phyloP scores from a whole-genome alignment of 2,888 invertebrate species.

The Leucophenga montana region DNA sequence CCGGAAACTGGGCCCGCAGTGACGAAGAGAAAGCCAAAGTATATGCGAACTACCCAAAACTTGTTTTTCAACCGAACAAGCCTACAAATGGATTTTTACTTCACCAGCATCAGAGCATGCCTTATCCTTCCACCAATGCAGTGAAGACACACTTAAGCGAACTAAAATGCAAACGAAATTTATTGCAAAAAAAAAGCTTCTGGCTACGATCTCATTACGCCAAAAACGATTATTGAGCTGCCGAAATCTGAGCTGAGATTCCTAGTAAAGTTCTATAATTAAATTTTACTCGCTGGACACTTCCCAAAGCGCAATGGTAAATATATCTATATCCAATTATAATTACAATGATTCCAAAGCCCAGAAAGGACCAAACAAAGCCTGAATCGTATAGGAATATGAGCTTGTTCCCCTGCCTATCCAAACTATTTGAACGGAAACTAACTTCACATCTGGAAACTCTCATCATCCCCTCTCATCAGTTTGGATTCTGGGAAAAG shows the following conservation, averaged over 20 bases:
- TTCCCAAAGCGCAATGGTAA: neutral
- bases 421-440: neutral
- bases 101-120: too few species aligned
- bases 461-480: neutral
- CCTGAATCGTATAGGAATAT: neutral
- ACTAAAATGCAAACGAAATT: neutral
- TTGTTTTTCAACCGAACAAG: too few species aligned
- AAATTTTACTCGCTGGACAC: neutral
- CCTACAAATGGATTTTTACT: too few species aligned
- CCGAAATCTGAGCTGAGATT: too few species aligned
- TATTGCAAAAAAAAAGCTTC: neutral
- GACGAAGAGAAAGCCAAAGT: too few species aligned
- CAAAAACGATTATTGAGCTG: constrained; percentile 9
- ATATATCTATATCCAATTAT: neutral
- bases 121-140: too few species aligned
- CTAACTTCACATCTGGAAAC: neutral
- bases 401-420: neutral
- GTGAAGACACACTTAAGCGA: neutral
- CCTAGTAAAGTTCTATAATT: neutral
- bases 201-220: neutral
- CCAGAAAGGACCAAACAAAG: neutral
- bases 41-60: too few species aligned
- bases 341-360: constrained; percentile 12
- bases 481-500: neutral
- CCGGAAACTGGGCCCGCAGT: neutral